A percentile compares a stretch with the other conserved stretches of the same genome.
Evolutionary conservation across 2,888 invertebrate species (phyloP).

Genomic region (Cancer borealis): DNA sequence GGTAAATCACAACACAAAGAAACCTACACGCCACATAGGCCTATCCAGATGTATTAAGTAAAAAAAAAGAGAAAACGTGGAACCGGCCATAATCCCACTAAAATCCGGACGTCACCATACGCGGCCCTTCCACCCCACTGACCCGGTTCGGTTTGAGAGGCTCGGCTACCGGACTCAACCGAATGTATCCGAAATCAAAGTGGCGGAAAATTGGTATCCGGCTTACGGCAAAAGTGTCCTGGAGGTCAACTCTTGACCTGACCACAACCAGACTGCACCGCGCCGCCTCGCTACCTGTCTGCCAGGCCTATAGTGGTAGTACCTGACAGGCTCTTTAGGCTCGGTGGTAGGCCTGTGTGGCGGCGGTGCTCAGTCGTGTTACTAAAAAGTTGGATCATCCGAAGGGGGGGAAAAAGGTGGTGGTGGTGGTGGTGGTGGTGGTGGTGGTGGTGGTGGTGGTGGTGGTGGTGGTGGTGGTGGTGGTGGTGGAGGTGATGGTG

Average conservation of each 20-base stretch:
- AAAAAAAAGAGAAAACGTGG: background rate
- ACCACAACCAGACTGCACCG: background rate
- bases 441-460: background rate
- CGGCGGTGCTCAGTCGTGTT: background rate
- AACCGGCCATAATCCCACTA: background rate
- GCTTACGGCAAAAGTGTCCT: background rate
- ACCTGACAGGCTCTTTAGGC: background rate
- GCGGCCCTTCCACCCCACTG: background rate
- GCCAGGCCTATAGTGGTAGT: background rate
- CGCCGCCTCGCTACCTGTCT: background rate
- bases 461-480: background rate
- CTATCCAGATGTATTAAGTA: background rate
- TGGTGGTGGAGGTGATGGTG: background rate
- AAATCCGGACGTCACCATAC: background rate
- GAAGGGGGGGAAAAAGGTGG: no score
- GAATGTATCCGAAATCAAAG: background rate
- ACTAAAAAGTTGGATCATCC: background rate
- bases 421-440: background rate
- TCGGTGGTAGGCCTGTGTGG: background rate
- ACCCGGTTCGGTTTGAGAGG: background rate
- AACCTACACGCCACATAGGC: background rate
- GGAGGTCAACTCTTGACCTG: constrained; percentile 16
- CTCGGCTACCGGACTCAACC: constrained; percentile 6
- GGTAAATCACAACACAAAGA: background rate
- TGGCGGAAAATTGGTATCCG: constrained; percentile 37